Evolutionary conservation across 2,113 vertebrate genomes (phyloP), one percentile per base, ranked within the genome.

Genomic region (Empidonax traillii): DNA sequence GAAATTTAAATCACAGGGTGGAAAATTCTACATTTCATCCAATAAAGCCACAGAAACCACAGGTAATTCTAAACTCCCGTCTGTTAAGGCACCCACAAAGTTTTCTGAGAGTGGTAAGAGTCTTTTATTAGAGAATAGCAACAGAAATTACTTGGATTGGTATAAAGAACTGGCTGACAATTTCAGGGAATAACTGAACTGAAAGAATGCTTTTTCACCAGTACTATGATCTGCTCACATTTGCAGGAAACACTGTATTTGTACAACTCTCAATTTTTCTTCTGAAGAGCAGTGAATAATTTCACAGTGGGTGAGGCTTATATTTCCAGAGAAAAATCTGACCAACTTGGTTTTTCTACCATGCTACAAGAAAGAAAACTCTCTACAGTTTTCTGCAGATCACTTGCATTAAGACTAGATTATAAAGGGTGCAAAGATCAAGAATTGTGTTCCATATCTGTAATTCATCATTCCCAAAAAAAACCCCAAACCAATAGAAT

Each of bases 31-130:
- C 67, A 35, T 65, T 94, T 93, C 52, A 84, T 71, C 49, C 83
- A 94, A 75, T 58, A 93, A 89, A 92, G 58, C 90, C 76, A 95
- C 83, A 89, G 9, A 84, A 94, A 81, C 93, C 93, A 89, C 79
- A 96, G 76, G 69, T 68, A 93, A 93, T 81, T 89, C 94, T 87
- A 81, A 96, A 81, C 0, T 21, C 10, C 14, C 59, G 30, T 19
- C 52, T 92, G 68, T 82, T 75, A 84, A 68, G 35, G 67, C 72
- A 95, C 35, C 55, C 79, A 91, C 47, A 44, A 24, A 2, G 4
- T 69, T 86, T 90, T 94, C 44, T 91, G 63, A 53, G 46, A 83
- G 71, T 25, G 31, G 28, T n/a, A 81, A 5, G 20, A 69, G 30
- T 15, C 53, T 68, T 85, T 66, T 51, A 55, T 52, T 62, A 82